phyloP scores from a whole-genome alignment of 2,797 vertebrate species.

The Tiaroga cobitis region DNA sequence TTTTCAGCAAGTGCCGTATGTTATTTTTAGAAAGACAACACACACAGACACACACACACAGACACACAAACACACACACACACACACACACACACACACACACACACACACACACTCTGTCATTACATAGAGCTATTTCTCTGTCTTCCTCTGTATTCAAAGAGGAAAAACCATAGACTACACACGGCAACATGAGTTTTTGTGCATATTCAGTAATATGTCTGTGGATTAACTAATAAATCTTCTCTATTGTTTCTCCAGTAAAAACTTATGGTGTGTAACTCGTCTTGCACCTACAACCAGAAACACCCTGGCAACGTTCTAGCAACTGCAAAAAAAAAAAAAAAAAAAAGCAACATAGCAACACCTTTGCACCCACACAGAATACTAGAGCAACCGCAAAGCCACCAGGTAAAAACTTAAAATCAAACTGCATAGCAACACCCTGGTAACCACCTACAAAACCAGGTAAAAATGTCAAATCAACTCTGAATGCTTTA shows the following conservation, averaged over 20 bases:
- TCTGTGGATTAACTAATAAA: neutral
- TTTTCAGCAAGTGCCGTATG: slow-evolving; percentile 37
- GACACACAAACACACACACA: no score
- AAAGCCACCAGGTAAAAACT: neutral
- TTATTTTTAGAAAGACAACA: slow-evolving; percentile 44
- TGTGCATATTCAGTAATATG: neutral
- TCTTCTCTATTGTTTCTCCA: neutral
- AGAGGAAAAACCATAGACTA: neutral
- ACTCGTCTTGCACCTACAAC: neutral
- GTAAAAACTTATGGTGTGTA: neutral
- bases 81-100: neutral
- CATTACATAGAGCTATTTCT: neutral
- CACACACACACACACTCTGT: neutral
- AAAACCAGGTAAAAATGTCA: neutral
- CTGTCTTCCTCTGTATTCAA: neutral
- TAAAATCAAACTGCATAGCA: neutral
- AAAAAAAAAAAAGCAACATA: neutral
- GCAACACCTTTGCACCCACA: neutral
- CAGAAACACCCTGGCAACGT: neutral
- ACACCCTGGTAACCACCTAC: neutral
- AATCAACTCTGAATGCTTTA: neutral
- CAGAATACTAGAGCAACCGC: neutral
- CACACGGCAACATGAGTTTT: neutral
- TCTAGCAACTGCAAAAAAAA: neutral
- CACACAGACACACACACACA: neutral